Evolutionary conservation across 1,140 invertebrate species (phyloP).

Genomic region (Holotrichia oblita): DNA sequence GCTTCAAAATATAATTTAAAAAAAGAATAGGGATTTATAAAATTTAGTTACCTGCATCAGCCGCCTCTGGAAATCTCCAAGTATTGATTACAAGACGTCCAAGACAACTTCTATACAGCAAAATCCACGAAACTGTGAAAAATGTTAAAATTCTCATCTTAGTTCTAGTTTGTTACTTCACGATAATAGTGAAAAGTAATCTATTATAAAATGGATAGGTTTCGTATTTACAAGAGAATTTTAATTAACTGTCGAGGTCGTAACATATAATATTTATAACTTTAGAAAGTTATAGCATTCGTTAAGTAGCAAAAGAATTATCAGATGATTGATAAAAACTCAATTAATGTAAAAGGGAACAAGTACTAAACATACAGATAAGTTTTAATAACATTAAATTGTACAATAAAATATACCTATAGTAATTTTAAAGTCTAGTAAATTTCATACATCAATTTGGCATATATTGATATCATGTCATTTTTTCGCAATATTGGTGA

Average conservation of each 20-base stretch:
- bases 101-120: constrained; percentile 28
- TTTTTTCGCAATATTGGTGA: too few species aligned
- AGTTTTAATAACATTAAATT: background rate
- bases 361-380: background rate
- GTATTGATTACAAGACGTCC: constrained; percentile 70
- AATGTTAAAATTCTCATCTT: background rate
- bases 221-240: too few species aligned
- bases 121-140: constrained; percentile 16
- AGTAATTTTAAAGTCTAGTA: background rate
- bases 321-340: background rate
- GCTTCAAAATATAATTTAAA: constrained; percentile 65
- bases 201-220: too few species aligned
- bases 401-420: background rate
- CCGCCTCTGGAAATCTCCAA: constrained; percentile 68
- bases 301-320: background rate
- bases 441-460: too few species aligned
- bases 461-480: too few species aligned
- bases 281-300: background rate
- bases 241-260: too few species aligned
- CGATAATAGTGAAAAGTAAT: too few species aligned
- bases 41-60: constrained; percentile 63
- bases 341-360: background rate
- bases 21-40: background rate
- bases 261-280: too few species aligned
- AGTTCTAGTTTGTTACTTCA: background rate